These are phyloP conservation scores for Drosophila subobscura DNA, from an alignment of 1,140 invertebrate genomes.

Conservation along the genomic window DNA sequence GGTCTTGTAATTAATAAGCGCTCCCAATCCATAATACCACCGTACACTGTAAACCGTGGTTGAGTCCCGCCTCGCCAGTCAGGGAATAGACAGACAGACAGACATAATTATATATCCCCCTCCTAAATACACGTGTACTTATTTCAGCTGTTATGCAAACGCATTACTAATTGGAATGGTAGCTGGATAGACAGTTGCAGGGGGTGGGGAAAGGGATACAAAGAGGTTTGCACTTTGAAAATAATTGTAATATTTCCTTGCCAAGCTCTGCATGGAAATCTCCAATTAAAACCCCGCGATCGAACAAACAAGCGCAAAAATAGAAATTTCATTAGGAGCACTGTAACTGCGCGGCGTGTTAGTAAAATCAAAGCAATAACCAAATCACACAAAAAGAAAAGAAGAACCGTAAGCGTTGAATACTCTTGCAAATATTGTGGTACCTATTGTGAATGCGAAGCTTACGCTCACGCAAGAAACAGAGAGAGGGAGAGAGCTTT, in stretches of 20 bases:
- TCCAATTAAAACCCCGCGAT: conserved; percentile 45
- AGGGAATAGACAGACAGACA: conserved; percentile 13
- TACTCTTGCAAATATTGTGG: too few relatives aligned
- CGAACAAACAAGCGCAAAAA: conserved; percentile 51
- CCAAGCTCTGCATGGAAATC: conserved; percentile 28
- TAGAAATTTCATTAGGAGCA: conserved; percentile 51
- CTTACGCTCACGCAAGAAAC: too few relatives aligned
- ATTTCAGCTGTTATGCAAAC: conserved; percentile 63
- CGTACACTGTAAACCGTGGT: conserved; percentile 10
- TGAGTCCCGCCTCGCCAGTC: conserved; percentile 36
- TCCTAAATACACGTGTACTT: conserved; percentile 9
- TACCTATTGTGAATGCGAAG: too few relatives aligned
- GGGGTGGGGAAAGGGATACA: not conserved
- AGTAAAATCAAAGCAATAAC: conserved; percentile 24
- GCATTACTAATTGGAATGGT: conserved; percentile 57
- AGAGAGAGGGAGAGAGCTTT: too few relatives aligned
- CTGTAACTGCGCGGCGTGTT: not conserved
- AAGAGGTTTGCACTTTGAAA: conserved; percentile 52
- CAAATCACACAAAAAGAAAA: too few relatives aligned
- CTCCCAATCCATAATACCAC: conserved; percentile 53
- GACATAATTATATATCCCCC: conserved; percentile 47
- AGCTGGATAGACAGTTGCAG: not conserved
- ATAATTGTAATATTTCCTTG: conserved; percentile 18
- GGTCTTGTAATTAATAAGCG: conserved; percentile 69
- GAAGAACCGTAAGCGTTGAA: too few relatives aligned